Base-by-base conservation (phyloP, 2,797 vertebrate species). In the Champsocephalus gunnari region DNA sequence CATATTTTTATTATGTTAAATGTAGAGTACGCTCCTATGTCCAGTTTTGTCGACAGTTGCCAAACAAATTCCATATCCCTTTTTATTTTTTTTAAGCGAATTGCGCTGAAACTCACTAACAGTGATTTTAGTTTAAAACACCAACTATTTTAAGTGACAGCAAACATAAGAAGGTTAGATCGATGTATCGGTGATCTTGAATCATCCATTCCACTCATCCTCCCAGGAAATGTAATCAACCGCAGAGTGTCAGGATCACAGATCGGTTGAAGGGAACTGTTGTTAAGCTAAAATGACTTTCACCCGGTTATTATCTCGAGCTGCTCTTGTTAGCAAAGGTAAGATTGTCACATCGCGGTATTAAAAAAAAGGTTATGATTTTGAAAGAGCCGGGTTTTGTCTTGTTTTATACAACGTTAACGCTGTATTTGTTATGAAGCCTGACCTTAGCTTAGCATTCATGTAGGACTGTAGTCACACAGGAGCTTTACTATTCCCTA, bases 401-500 rank as follows among this genome's bases (percentile, higher is more conserved):
- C 11, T 21, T 1, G 9, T 0, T 34, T 0, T 28, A 17, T 12
- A 8, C 4, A 48, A 0, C 6, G 9, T 19, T 10, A 21, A 14
- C 16, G 1, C 9, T 1, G 47, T 45, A 60, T 65, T 80, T 77
- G 49, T 69, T 74, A 47, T 74, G 24, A 47, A 44, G 53, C 7
- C 81, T 95, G 94, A 95, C 94, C 94, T 95, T 94, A 91, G 86
- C 88, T 80, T 88, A 82, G 73, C 84, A 57, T 75, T 4, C 2
- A 3, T 21, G 28, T 59, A 66, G 61, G 71, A 12, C 12, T 32
- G 24, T 17, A 43, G 34, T 32, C 41, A 14, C n/a, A 24, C 19
- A 12, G 24, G 9, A 0, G 2, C 0, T 3, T 5, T 5, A 28
- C 5, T 9, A 28, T 0, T 8, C 12, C 47, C 7, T 19, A 5